Percentiles rank a stretch among this genome's conserved stretches.
Evolutionary conservation across 2,888 invertebrate species (phyloP).

Genomic region (Prosopocoilus inquinatus): DNA sequence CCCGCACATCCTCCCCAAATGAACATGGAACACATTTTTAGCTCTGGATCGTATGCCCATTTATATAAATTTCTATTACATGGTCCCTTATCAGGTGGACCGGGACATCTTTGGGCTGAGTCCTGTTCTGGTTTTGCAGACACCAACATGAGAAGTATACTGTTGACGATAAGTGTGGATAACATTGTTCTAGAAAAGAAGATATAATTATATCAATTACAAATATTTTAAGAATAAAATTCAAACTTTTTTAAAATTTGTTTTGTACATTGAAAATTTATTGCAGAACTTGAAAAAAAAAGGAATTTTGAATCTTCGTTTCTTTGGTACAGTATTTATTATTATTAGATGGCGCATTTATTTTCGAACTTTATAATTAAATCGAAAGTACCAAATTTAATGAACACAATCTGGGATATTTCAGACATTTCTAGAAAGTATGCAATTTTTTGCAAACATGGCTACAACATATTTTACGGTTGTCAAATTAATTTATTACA

Average conservation of each 20-base stretch:
- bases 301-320: too few relatives aligned
- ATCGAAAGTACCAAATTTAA: too few relatives aligned
- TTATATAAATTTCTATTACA: conserved; percentile 66
- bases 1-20: conserved; percentile 70
- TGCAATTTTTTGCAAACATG: too few relatives aligned
- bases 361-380: too few relatives aligned
- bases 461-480: too few relatives aligned
- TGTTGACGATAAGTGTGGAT: conserved; percentile 5
- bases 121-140: conserved; percentile 25
- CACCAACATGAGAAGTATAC: conserved; percentile 9
- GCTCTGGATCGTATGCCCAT: conserved; percentile 63
- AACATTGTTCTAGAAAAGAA: conserved; percentile 4
- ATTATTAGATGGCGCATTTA: too few relatives aligned
- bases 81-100: conserved; percentile 54
- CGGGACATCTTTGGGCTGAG: conserved; percentile 49
- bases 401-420: too few relatives aligned
- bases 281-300: too few relatives aligned
- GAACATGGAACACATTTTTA: conserved; percentile 61
- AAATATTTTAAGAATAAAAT: background rate
- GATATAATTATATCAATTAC: background rate
- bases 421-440: too few relatives aligned
- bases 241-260: background rate
- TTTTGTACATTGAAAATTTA: background rate
- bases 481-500: too few relatives aligned
- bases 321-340: too few relatives aligned